Percentiles rank a stretch among this genome's conserved stretches.
These are phyloP conservation scores for mouse (Mus musculus) DNA, from an alignment of 2,113 vertebrate genomes.

Conservation along the genomic window GRCm39 chr17:55670501-55671000, in stretches of 20 bases:
- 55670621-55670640: slow-evolving; percentile 94
- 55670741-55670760: not conserved
- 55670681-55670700: slow-evolving; percentile 91
- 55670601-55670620: slow-evolving; percentile 90
- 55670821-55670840: slow-evolving; percentile 81
- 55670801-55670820: slow-evolving; percentile 99
- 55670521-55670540: not conserved
- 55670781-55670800: slow-evolving; percentile 99
- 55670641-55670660: slow-evolving; percentile 96
- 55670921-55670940: not conserved
- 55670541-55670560: too few relatives aligned
- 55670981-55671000: not conserved
- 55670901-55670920: too few relatives aligned
- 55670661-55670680: slow-evolving; percentile 98
- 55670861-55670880: not conserved
- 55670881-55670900: not conserved
- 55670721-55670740: not conserved
- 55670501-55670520: not conserved
- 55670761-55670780: slow-evolving; percentile 90
- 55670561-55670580: too few relatives aligned
- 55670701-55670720: not conserved
- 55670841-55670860: not conserved
- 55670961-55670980: not conserved
- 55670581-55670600: not conserved
- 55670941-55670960: not conserved